Percentiles rank a stretch among this genome's conserved stretches.
Evolutionary conservation across 2,888 invertebrate species (phyloP).

Genomic region (Eupithecia pulchellata): DNA sequence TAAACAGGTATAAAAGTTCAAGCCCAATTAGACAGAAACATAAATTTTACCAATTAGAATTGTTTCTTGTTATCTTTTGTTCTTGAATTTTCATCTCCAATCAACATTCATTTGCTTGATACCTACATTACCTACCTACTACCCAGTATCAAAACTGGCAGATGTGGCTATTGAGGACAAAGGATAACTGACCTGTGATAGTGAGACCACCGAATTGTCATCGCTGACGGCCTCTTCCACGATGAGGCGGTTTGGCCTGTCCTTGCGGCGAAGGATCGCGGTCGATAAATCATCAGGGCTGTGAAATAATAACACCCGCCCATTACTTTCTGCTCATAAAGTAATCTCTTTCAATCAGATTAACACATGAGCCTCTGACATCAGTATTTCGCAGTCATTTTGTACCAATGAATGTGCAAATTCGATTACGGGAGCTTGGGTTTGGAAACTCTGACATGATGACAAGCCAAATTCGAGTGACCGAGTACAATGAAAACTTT

Average conservation of each 20-base stretch:
- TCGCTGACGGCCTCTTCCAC: slow-evolving; percentile 99
- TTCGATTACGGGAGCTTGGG: slow-evolving; percentile 48
- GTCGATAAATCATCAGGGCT: slow-evolving; percentile 97
- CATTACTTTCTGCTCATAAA: slow-evolving; percentile 31
- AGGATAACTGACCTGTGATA: slow-evolving; percentile 91
- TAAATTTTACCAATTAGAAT: neutral
- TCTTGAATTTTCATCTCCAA: neutral
- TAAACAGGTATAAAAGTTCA: neutral
- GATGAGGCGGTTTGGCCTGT: slow-evolving; percentile 98
- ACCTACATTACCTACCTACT: no score
- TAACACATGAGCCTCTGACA: slow-evolving; percentile 7
- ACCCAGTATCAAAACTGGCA: neutral
- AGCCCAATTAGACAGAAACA: neutral
- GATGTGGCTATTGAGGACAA: slow-evolving; percentile 40
- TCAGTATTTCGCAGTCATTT: slow-evolving; percentile 6
- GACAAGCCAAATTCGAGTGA: slow-evolving; percentile 83
- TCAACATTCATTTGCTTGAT: neutral
- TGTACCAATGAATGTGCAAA: slow-evolving; percentile 47
- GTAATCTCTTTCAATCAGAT: neutral
- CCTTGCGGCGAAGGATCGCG: slow-evolving; percentile 98
- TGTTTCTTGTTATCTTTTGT: neutral
- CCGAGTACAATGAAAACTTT: slow-evolving; percentile 54
- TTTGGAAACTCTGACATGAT: slow-evolving; percentile 77
- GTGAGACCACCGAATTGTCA: slow-evolving; percentile 98
- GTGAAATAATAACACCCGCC: slow-evolving; percentile 57